Base-by-base conservation (phyloP, 2,113 vertebrate genomes). In the Pagrus major region DNA sequence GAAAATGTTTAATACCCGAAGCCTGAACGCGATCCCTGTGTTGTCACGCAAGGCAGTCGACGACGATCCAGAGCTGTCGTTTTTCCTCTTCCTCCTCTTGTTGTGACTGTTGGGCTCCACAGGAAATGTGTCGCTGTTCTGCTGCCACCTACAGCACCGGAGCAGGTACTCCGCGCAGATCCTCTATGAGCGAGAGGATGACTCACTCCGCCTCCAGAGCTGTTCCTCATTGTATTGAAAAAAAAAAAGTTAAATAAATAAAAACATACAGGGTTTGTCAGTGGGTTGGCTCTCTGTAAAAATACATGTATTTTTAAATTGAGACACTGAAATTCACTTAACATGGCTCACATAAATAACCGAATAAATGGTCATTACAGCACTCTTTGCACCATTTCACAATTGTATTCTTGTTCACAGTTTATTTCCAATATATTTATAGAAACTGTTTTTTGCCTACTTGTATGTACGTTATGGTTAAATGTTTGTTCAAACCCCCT, bases 41-140 rank as follows among this genome's bases (percentile, higher is more conserved):
- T 93, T 94, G 92, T 94, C 92, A 94, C 92, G 93, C 92, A 93
- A 92, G 91, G 88, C 80, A 82, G 91, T 91, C 91, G 92, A 93
- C 92, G 93, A 93, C 89, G 93, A 90, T 88, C 90, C 92, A 84
- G 68, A 88, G 88, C 91, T 91, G 93, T 93, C 88, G 90, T 92
- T 92, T 87, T 92, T 91, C 92, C 92, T 94, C 91, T 91, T 94
- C 92, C 92, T 93, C 88, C 87, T 91, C 90, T 93, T 93, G 91
- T 93, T 93, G 91, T 93, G 85, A 91, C 85, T 91, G 47, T 27
- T 47, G 15, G 52, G 77, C 76, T 78, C 21, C 49, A 79, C 89
- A 91, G 91, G 93, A 92, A 91, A 46, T 9, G 82, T 12, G 0
- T 72, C 84, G n/a, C 18, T 11, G 74, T 9, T 72, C 77, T 86